These are phyloP conservation scores for Andinoacara biseriatus DNA, from an alignment of 2,113 vertebrate species.

Conservation along the genomic window DNA sequence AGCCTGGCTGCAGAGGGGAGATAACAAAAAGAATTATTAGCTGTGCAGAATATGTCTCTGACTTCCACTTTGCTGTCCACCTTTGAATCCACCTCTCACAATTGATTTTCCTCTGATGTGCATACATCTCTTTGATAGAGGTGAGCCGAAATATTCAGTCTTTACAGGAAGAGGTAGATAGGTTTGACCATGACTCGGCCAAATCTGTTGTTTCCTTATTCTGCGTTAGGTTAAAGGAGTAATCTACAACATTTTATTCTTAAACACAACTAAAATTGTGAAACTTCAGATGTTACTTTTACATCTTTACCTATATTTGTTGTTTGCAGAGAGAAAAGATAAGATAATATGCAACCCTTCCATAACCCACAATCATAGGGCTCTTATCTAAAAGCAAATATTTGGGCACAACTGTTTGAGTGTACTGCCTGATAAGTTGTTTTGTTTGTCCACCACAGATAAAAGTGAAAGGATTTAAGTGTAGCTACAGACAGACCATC, in stretches of 20 bases:
- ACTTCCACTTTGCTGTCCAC: conserved; percentile 27
- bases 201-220: background rate
- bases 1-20: conserved; percentile 38
- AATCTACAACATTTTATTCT: background rate
- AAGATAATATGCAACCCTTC: conserved; percentile 32
- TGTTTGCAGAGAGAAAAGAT: conserved; percentile 28
- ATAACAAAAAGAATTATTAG: conserved; percentile 45
- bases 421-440: conserved; percentile 56
- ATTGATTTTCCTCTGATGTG: conserved; percentile 42
- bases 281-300: background rate
- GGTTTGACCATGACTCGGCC: background rate
- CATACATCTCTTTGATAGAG: background rate
- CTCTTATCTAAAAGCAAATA: conserved; percentile 75
- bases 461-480: conserved; percentile 42
- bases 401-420: conserved; percentile 64
- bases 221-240: background rate
- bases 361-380: conserved; percentile 47
- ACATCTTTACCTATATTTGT: background rate
- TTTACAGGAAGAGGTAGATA: background rate
- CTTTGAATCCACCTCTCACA: conserved; percentile 41
- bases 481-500: background rate
- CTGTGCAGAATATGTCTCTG: conserved; percentile 14
- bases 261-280: background rate
- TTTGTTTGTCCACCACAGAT: conserved; percentile 64
- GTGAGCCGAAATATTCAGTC: background rate